Conservation (phyloP, 2,113 vertebrate genomes). For the Pluvialis apricaria region DNA sequence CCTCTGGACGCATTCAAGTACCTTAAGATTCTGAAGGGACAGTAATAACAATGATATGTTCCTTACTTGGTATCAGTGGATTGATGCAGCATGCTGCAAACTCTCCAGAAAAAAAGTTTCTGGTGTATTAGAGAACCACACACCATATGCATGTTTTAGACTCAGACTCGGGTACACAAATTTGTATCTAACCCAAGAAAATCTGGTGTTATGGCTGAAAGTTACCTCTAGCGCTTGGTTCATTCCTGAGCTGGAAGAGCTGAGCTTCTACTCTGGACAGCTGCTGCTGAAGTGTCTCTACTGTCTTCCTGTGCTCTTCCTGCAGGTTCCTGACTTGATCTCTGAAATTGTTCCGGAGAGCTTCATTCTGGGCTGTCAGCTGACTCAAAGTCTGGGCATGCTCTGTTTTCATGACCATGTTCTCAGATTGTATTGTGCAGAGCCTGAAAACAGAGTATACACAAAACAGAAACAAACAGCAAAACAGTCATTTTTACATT, state of each 20-base stretch:
- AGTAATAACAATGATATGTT: background rate
- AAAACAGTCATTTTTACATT: background rate
- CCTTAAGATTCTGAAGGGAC: background rate
- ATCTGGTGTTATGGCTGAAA: background rate
- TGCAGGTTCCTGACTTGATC: slow-evolving; percentile 91
- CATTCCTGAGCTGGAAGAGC: slow-evolving; percentile 87
- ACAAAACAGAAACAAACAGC: background rate
- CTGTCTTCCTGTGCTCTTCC: slow-evolving; percentile 89
- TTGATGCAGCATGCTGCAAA: background rate
- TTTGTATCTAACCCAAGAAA: background rate
- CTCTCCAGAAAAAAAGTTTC: background rate
- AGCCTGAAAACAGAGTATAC: slow-evolving; percentile 68
- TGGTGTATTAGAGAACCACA: background rate
- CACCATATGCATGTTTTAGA: background rate
- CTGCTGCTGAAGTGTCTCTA: slow-evolving; percentile 92
- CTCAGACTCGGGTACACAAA: background rate
- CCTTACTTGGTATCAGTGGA: background rate
- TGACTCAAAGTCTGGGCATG: slow-evolving; percentile 80
- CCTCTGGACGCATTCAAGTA: background rate
- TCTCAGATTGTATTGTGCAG: slow-evolving; percentile 86
- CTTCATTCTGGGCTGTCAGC: slow-evolving; percentile 83
- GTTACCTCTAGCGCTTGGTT: slow-evolving; percentile 80
- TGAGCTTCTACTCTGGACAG: slow-evolving; percentile 87
- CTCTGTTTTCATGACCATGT: slow-evolving; percentile 83
- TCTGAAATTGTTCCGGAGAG: slow-evolving; percentile 81